Evolutionary conservation across 64 coral and sea anemone genomes (phyloP), one percentile per base, ranked within the genome.

Genomic region (Cladopsammia gracilis): DNA sequence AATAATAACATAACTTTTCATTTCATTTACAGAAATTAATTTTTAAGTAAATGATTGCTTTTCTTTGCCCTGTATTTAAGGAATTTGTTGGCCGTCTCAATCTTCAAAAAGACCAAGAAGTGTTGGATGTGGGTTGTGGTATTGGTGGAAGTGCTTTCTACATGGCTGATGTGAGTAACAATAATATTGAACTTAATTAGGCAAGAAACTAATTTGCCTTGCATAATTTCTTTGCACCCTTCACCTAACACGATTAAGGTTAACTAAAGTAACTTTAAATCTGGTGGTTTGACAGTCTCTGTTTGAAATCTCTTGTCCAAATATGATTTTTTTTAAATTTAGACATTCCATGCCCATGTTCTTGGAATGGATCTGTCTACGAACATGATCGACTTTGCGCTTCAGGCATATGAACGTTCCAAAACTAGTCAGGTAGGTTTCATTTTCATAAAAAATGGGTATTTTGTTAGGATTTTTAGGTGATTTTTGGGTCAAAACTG

Each of bases 61-160:
- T 50, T 4, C 3, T 83, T 25, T 2, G 23, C 34, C 34, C 34
- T n/a, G 22, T 50, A 0, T 83, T 4, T 1, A 45, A 98, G 97
- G 94, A 98, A 79, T 96, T 98, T 87, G 97, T 96, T 13, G 85
- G 78, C 15, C 71, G 84, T 23, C 79, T 98, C 14, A 87, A 98
- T 62, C 87, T 98, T 22, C 90, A 91, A 18, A 75, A 58, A 61
- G 94, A 78, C 16, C 91, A 96, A 49, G 87, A 94, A 43, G 87
- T 98, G 77, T 79, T 98, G 14, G 97, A 98, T 85, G 67, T 98
- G 84, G 97, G 97, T 66, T 96, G 94, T 91, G 97, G 97, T 46
- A 88, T 96, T 93, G 97, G 97, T 53, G 97, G 97, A 5, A 96
- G 97, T 94, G 88, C 90, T 25, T 98, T 98, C 62, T 96, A 96